Base-by-base conservation (phyloP, 2,113 vertebrate genomes). In the Aramus guarauna region DNA sequence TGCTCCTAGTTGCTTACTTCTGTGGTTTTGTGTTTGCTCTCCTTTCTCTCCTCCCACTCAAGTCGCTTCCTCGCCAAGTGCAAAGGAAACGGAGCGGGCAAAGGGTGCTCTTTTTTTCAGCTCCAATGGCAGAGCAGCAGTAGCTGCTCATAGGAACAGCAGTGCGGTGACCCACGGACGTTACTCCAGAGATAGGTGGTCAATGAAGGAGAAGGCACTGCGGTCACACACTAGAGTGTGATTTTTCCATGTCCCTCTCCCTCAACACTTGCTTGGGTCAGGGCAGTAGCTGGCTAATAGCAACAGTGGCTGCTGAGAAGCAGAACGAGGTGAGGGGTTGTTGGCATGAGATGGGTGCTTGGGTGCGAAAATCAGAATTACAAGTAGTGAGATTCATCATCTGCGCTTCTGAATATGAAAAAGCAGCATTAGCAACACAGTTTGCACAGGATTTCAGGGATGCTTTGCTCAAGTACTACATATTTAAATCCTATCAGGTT, bases 351-450 rank as follows among this genome's bases (percentile, higher is more conserved):
- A 43, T 66, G 4, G 0, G 29, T 91, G 58, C 58, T 68, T 41
- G 64, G 48, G 47, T 90, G 39, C 72, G 36, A 89, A 92, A 94
- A 69, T 71, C 64, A 86, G 48, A 81, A 45, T 74, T 76, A 41
- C 6, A 5, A 93, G 69, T 58, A 32, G 85, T 11, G 26, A 92
- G 37, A n/a, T 69, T 50, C 48, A 71, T 90, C 55, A 53, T 27
- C 68, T 2, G 7, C 9, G 48, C 60, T 83, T 76, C 39, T 45
- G 77, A 86, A 52, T 89, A 84, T 58, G 88, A 75, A 92, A 92
- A 96, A 92, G 86, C 60, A 55, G 76, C 80, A 88, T 94, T 88
- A 92, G 47, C 66, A 85, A 85, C 80, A 78, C 62, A 79, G 78
- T 94, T 93, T 94, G 78, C 80, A 47, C 69, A 91, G 84, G 91